phyloP scores from a whole-genome alignment of 2,113 vertebrate genomes.

The Rattus rattus region DNA sequence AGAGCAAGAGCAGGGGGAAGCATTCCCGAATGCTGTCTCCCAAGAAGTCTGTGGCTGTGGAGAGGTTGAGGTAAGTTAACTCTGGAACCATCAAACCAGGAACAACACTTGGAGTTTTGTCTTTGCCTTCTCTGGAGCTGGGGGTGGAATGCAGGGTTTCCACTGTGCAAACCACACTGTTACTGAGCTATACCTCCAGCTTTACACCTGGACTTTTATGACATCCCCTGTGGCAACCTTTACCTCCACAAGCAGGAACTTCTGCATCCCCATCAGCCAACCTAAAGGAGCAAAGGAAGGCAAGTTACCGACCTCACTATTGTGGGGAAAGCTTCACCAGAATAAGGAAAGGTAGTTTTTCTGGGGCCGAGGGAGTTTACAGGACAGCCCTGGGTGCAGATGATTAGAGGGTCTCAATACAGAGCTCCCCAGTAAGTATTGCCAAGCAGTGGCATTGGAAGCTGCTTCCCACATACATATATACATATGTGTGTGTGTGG shows the following conservation, averaged over 20 bases:
- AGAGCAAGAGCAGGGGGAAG: not conserved
- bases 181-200: not conserved
- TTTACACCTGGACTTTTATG: not conserved
- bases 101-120: not conserved
- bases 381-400: not conserved
- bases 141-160: not conserved
- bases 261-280: not conserved
- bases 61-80: not conserved
- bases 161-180: not conserved
- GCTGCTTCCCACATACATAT: not conserved
- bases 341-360: not conserved
- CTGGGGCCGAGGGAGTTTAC: not conserved
- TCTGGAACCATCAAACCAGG: not conserved
- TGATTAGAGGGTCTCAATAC: not conserved
- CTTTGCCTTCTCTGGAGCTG: not conserved
- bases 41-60: not conserved
- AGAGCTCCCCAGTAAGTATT: not conserved
- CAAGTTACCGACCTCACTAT: not conserved
- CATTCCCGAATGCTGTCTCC: not conserved
- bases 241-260: not conserved
- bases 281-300: too few species aligned
- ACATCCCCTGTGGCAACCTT: not conserved
- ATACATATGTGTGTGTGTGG: not conserved
- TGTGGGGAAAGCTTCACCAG: not conserved
- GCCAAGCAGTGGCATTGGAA: not conserved